Evolutionary conservation across 1,140 invertebrate genomes (phyloP).

Genomic region (Oreohelix idahoensis): DNA sequence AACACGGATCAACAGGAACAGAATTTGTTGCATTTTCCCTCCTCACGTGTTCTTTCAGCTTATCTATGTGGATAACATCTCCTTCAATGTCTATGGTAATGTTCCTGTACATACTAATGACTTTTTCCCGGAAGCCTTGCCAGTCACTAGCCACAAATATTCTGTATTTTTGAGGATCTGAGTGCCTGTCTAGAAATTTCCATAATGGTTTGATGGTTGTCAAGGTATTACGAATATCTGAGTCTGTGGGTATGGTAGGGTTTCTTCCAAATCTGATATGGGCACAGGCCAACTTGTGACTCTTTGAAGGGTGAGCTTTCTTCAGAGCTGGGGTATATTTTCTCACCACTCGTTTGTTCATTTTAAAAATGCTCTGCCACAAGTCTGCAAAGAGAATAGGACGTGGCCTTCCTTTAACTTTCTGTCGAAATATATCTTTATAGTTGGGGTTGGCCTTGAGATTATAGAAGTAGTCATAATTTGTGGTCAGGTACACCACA

Average conservation of each 20-base stretch:
- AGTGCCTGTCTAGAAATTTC: constrained; percentile 48
- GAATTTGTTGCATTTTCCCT: neutral
- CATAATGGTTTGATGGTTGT: constrained; percentile 45
- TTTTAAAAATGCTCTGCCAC: constrained; percentile 51
- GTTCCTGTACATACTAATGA: constrained; percentile 41
- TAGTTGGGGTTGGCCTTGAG: constrained; percentile 51
- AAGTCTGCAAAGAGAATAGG: constrained; percentile 49
- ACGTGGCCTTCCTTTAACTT: constrained; percentile 42
- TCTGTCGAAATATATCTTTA: constrained; percentile 43
- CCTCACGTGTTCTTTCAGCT: constrained; percentile 8
- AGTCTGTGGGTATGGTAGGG: constrained; percentile 52
- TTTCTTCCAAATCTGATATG: constrained; percentile 53
- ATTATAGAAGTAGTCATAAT: constrained; percentile 53
- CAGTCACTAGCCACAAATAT: constrained; percentile 57
- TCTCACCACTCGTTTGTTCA: constrained; percentile 47
- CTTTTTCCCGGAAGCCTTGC: constrained; percentile 45
- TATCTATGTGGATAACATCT: constrained; percentile 53
- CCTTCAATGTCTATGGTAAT: constrained; percentile 47
- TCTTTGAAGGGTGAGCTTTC: constrained; percentile 34
- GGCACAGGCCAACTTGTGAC: constrained; percentile 51
- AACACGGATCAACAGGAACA: constrained; percentile 41
- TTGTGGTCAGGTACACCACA: constrained; percentile 52
- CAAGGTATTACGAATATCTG: constrained; percentile 47
- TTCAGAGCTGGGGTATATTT: constrained; percentile 39
- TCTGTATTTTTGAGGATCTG: constrained; percentile 42